Conservation (phyloP, 1,140 invertebrate species). For the Neodiprion virginianus region DNA sequence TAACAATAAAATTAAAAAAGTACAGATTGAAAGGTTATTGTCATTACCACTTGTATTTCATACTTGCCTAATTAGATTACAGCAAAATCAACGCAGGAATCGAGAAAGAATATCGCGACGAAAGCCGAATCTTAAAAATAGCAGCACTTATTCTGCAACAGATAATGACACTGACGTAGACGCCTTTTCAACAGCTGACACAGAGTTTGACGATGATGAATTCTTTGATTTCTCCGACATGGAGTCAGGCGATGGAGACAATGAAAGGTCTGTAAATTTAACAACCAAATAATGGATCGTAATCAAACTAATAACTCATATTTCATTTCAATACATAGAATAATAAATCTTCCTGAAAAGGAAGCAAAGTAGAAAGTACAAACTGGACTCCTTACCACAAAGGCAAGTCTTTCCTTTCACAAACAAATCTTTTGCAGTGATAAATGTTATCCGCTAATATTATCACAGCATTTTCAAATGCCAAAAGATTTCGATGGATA, state of each 20-base stretch:
- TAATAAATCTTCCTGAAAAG: no score
- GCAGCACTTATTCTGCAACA: slow-evolving; percentile 37
- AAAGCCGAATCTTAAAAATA: slow-evolving; percentile 39
- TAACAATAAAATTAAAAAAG: background rate
- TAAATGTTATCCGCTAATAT: no score
- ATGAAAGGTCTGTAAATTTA: slow-evolving; percentile 44
- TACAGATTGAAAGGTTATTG: background rate
- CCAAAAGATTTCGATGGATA: no score
- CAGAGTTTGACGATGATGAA: slow-evolving; percentile 57
- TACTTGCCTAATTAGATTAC: background rate
- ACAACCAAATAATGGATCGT: background rate
- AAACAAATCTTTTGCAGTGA: no score
- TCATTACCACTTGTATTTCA: background rate
- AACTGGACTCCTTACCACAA: no score
- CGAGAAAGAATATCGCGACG: slow-evolving; percentile 8
- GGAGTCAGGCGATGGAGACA: slow-evolving; percentile 43
- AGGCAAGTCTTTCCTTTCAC: no score
- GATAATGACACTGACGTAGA: slow-evolving; percentile 54
- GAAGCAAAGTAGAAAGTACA: no score
- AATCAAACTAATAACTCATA: no score
- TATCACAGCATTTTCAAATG: no score
- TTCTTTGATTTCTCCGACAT: slow-evolving; percentile 60
- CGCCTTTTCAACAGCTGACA: slow-evolving; percentile 51
- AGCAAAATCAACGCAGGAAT: slow-evolving; percentile 16
- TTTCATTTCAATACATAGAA: no score